These are phyloP conservation scores for Ametastegia equiseti DNA, from an alignment of 2,888 invertebrate genomes.

Conservation along the genomic window DNA sequence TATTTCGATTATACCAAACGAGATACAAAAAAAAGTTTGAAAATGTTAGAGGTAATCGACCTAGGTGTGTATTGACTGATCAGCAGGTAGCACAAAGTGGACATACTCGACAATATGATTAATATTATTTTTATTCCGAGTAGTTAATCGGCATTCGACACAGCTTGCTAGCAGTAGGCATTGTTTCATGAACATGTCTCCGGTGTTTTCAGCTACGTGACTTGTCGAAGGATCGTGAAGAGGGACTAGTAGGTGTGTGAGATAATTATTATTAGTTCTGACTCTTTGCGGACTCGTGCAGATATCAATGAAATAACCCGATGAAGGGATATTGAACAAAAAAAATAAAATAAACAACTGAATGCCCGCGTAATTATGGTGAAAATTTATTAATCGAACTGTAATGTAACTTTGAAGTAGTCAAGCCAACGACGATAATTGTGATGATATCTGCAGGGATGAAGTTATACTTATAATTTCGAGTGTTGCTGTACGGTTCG, in stretches of 20 bases:
- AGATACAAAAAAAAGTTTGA: background rate
- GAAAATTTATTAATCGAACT: too few species aligned
- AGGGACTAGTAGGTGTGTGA: background rate
- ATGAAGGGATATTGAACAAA: background rate
- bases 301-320: background rate
- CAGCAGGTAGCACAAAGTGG: background rate
- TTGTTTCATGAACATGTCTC: constrained; percentile 40
- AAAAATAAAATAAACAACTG: too few species aligned
- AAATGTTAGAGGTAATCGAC: constrained; percentile 1
- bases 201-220: constrained; percentile 31
- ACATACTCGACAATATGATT: background rate
- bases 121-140: background rate
- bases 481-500: too few species aligned
- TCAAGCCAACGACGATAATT: too few species aligned
- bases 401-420: too few species aligned
- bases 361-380: too few species aligned
- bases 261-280: constrained; percentile 16
- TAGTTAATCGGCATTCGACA: constrained; percentile 29
- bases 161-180: constrained; percentile 6
- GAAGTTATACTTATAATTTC: too few species aligned
- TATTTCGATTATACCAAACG: background rate
- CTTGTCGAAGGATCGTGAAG: constrained; percentile 12
- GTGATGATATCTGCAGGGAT: too few species aligned
- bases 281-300: background rate
- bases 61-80: background rate